phyloP scores from a whole-genome alignment of 2,888 invertebrate genomes.

The Amiota minor region DNA sequence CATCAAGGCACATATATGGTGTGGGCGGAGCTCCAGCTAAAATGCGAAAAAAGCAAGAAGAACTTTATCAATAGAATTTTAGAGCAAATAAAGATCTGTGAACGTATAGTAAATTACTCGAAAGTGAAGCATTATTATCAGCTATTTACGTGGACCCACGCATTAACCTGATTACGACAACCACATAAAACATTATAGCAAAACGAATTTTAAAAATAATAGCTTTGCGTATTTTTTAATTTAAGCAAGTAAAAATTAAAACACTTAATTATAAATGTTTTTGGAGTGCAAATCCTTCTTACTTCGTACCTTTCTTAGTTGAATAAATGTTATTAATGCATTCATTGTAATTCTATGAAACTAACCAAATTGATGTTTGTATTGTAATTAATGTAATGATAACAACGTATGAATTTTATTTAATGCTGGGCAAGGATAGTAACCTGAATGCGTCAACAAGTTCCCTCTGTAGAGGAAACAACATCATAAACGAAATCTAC shows the following conservation, averaged over 20 bases:
- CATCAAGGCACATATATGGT: too few relatives aligned
- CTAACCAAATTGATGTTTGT: too few relatives aligned
- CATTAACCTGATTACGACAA: conserved; percentile 21
- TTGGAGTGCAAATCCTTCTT: neutral
- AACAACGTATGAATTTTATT: too few relatives aligned
- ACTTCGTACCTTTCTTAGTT: too few relatives aligned
- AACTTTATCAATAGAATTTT: conserved; percentile 32
- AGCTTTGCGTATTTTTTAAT: conserved; percentile 26
- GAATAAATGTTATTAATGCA: too few relatives aligned
- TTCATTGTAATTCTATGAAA: too few relatives aligned
- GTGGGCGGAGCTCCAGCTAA: conserved; percentile 38
- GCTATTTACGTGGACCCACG: conserved; percentile 32
- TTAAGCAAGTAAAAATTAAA: conserved; percentile 30
- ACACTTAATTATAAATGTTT: too few relatives aligned
- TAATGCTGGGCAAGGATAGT: too few relatives aligned
- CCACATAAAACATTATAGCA: conserved; percentile 20
- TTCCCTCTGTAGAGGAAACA: neutral
- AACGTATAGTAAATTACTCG: conserved; percentile 26
- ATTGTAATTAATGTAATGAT: too few relatives aligned
- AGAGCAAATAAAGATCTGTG: conserved; percentile 28
- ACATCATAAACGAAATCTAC: neutral
- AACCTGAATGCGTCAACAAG: too few relatives aligned
- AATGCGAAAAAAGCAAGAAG: conserved; percentile 37
- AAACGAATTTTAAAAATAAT: conserved; percentile 34
- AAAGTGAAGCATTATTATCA: conserved; percentile 29